Conservation (phyloP, 1,140 invertebrate species). For the Dreissena polymorpha region DNA sequence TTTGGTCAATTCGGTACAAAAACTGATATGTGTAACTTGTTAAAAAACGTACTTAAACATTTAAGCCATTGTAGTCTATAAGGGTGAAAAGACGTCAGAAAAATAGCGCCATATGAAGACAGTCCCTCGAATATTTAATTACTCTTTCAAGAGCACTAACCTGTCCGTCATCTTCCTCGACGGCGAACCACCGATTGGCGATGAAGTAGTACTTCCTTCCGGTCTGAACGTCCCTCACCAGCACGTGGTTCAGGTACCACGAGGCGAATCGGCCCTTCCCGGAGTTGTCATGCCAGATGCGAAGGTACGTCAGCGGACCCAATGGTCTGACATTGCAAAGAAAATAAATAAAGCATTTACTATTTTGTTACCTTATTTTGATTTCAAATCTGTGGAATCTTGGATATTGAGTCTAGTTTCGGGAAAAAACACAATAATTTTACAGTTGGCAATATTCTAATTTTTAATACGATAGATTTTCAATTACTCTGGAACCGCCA, state of each 20-base stretch:
- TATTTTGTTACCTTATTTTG: no score
- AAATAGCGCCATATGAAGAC: no score
- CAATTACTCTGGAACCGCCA: conserved; percentile 79
- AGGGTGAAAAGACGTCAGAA: no score
- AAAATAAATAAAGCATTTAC: no score
- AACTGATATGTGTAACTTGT: no score
- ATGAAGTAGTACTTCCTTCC: conserved; percentile 82
- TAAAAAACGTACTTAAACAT: no score
- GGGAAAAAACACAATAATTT: background rate
- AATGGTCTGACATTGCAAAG: conserved; percentile 75
- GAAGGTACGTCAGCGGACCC: conserved; percentile 81
- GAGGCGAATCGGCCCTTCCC: conserved; percentile 81
- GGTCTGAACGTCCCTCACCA: conserved; percentile 82
- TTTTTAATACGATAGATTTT: no score
- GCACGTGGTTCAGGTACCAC: conserved; percentile 82
- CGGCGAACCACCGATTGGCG: conserved; percentile 82
- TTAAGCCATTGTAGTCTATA: no score
- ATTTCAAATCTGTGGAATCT: no score
- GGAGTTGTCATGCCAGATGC: conserved; percentile 83
- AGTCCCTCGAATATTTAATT: no score
- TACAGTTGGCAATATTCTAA: no score
- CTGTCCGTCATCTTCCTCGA: conserved; percentile 83
- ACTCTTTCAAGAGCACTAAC: conserved; percentile 59
- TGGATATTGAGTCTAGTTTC: background rate
- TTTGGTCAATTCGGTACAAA: no score